Percentiles rank a stretch among this genome's conserved stretches.
Conservation (phyloP, 2,113 vertebrate genomes). For the Saguinus midas region DNA sequence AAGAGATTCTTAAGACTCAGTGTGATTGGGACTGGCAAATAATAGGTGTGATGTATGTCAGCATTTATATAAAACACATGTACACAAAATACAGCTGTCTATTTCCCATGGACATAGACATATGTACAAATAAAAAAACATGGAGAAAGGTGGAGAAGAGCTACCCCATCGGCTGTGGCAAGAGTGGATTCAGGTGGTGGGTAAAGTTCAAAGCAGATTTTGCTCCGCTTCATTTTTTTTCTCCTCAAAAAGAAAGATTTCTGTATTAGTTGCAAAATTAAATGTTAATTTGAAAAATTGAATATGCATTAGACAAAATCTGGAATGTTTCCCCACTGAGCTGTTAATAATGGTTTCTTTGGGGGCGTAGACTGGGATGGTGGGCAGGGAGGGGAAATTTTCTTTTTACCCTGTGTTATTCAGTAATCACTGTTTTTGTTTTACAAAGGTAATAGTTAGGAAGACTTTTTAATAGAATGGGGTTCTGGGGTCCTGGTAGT, state of each 20-base stretch:
- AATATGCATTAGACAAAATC: neutral
- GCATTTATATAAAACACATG: neutral
- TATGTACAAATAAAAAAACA: neutral
- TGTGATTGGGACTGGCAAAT: neutral
- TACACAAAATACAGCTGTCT: neutral
- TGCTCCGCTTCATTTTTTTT: neutral
- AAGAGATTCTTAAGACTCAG: neutral
- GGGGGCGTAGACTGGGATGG: neutral
- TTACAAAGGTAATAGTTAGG: neutral
- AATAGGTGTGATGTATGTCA: neutral
- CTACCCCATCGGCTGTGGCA: neutral
- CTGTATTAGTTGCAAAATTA: neutral
- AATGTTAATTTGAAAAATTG: neutral
- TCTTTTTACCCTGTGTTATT: neutral
- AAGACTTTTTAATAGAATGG: neutral
- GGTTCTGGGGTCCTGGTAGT: neutral
- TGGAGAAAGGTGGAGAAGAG: neutral
- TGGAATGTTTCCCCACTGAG: neutral
- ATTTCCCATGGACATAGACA: neutral
- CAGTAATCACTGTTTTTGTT: neutral
- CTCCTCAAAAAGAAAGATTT: neutral
- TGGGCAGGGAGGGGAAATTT: neutral
- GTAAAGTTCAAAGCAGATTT: neutral
- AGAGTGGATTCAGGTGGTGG: neutral
- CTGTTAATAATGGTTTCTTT: neutral